These are phyloP conservation scores for Gopherus evgoodei DNA, from an alignment of 2,113 vertebrate species.

Conservation along the genomic window DNA sequence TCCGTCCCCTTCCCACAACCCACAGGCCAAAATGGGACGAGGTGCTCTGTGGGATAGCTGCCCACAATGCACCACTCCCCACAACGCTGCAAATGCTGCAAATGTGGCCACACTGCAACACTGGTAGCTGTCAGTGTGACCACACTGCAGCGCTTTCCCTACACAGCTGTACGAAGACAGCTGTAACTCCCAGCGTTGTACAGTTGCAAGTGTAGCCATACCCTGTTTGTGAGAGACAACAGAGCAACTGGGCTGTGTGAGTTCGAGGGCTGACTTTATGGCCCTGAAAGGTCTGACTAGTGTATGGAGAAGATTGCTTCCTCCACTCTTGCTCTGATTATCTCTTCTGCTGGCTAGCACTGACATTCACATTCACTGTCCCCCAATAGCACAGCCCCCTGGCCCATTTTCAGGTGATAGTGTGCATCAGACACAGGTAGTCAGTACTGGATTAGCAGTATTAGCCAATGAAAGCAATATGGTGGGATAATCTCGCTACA, in stretches of 20 bases:
- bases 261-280: background rate
- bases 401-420: background rate
- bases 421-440: background rate
- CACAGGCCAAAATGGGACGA: too few species aligned
- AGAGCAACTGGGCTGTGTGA: background rate
- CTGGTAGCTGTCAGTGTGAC: too few species aligned
- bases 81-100: too few species aligned
- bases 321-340: background rate
- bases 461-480: background rate
- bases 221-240: background rate
- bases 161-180: too few species aligned
- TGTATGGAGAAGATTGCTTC: background rate
- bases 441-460: background rate
- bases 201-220: too few species aligned
- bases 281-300: background rate
- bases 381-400: background rate
- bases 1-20: too few species aligned
- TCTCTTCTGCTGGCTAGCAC: background rate
- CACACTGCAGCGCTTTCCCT: too few species aligned
- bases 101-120: too few species aligned
- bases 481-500: background rate
- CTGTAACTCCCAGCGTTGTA: too few species aligned
- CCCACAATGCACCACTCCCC: too few species aligned
- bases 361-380: background rate
- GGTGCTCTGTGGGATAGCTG: too few species aligned